phyloP scores from a whole-genome alignment of 2,888 invertebrate species.

The Caenorhabditis sinica region DNA sequence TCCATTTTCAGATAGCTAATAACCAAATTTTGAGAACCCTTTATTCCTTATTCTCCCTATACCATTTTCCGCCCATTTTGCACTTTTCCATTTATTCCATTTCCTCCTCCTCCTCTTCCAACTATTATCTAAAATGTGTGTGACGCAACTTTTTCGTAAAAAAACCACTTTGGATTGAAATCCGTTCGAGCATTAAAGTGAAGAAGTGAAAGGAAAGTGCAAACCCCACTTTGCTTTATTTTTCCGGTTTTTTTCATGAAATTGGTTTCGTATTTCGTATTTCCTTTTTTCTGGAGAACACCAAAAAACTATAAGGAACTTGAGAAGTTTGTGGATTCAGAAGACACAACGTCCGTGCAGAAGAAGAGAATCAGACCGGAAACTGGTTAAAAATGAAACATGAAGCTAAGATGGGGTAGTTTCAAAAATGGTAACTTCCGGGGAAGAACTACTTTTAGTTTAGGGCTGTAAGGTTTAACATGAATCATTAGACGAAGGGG shows the following conservation, averaged over 20 bases:
- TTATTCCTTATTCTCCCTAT: neutral
- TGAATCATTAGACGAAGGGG: neutral
- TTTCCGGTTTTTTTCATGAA: neutral
- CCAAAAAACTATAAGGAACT: constrained; percentile 37
- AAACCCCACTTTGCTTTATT: constrained; percentile 13
- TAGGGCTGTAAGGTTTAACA: neutral
- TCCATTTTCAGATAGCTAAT: neutral
- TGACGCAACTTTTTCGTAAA: constrained; percentile 6
- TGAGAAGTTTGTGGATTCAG: constrained; percentile 3
- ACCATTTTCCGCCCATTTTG: constrained; percentile 27
- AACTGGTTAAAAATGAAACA: constrained; percentile 8
- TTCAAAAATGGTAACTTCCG: constrained; percentile 25
- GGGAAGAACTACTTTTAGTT: constrained; percentile 1
- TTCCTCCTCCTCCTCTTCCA: neutral
- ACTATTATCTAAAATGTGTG: constrained; percentile 5
- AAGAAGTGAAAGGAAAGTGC: neutral
- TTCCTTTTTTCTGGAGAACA: neutral
- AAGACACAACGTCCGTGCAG: constrained; percentile 21
- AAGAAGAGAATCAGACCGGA: constrained; percentile 15
- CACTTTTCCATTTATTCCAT: constrained; percentile 15
- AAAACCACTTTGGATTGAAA: constrained; percentile 42
- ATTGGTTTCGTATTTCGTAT: constrained; percentile 49
- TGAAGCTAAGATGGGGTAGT: neutral
- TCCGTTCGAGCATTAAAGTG: constrained; percentile 45
- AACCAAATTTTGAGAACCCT: neutral